Conservation (phyloP, 2,888 invertebrate genomes). For the Drosophila ezoana region DNA sequence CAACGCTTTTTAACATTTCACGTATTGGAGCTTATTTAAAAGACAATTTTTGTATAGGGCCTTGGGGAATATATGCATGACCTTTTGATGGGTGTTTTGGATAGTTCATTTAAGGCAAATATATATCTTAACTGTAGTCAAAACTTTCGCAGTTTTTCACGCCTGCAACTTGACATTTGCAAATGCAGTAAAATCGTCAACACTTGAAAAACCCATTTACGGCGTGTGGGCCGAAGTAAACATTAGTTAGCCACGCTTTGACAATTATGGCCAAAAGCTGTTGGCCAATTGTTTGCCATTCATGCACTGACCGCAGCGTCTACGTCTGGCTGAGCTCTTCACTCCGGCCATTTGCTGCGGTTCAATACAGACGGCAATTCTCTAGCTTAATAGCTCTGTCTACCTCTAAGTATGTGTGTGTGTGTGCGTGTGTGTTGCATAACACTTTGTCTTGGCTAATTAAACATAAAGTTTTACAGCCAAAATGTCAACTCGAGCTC, state of each 20-base stretch:
- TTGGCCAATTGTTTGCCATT: slow-evolving; percentile 61
- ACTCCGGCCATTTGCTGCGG: slow-evolving; percentile 20
- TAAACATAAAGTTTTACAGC: slow-evolving; percentile 52
- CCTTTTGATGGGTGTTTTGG: fast-evolving
- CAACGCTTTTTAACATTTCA: slow-evolving; percentile 2
- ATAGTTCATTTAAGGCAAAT: not conserved
- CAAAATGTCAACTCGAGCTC: slow-evolving; percentile 24
- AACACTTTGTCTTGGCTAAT: slow-evolving; percentile 55
- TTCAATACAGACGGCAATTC: slow-evolving; percentile 41
- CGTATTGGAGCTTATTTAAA: too few species aligned
- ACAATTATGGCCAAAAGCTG: slow-evolving; percentile 50
- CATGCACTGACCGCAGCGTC: slow-evolving; percentile 58
- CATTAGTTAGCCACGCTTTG: slow-evolving; percentile 28
- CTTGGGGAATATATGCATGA: too few species aligned
- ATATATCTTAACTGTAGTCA: not conserved
- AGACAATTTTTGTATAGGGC: too few species aligned
- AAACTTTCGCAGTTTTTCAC: not conserved
- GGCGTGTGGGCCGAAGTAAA: slow-evolving; percentile 15
- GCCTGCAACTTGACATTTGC: not conserved
- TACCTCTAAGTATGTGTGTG: not conserved
- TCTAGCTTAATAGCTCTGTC: slow-evolving; percentile 11
- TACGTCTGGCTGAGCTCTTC: slow-evolving; percentile 10
- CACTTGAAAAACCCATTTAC: slow-evolving; percentile 6
- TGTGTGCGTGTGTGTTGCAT: slow-evolving; percentile 27
- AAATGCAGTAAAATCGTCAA: slow-evolving; percentile 32